phyloP scores from a whole-genome alignment of 2,797 vertebrate species.

The Carduelis carduelis region DNA sequence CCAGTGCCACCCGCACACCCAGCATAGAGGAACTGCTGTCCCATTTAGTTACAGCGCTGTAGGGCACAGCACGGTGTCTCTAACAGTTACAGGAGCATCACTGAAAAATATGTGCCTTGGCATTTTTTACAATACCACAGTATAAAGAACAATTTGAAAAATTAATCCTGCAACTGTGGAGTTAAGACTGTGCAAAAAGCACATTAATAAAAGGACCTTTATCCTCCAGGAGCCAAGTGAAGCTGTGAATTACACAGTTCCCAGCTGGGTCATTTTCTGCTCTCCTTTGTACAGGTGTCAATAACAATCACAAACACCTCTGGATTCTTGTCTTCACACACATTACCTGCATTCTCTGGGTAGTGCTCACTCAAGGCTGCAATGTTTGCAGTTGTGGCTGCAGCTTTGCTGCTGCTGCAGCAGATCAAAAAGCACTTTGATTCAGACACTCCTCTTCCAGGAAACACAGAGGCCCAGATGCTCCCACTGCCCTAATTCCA shows the following conservation, averaged over 20 bases:
- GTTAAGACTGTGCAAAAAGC: not conserved
- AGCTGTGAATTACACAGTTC: not conserved
- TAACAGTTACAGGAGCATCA: not conserved
- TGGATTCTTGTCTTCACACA: accelerated
- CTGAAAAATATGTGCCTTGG: not conserved
- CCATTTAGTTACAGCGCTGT: not conserved
- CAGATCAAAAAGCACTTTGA: not conserved
- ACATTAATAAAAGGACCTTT: not conserved
- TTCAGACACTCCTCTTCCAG: not conserved
- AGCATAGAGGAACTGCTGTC: not conserved
- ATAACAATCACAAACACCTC: not conserved
- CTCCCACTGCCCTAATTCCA: not conserved
- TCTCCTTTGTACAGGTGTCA: not conserved
- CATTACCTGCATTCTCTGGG: not conserved
- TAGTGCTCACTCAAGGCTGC: not conserved
- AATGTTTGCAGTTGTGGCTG: not conserved
- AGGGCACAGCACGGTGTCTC: not conserved
- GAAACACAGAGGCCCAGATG: not conserved
- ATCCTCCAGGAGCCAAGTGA: not conserved
- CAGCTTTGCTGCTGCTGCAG: not conserved
- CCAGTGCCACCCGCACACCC: not conserved
- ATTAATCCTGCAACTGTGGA: not conserved
- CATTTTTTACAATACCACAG: not conserved
- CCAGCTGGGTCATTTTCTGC: not conserved
- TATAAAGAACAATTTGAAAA: not conserved